Conservation (phyloP, 2,888 invertebrate genomes). For the Drosophila acutilabella region DNA sequence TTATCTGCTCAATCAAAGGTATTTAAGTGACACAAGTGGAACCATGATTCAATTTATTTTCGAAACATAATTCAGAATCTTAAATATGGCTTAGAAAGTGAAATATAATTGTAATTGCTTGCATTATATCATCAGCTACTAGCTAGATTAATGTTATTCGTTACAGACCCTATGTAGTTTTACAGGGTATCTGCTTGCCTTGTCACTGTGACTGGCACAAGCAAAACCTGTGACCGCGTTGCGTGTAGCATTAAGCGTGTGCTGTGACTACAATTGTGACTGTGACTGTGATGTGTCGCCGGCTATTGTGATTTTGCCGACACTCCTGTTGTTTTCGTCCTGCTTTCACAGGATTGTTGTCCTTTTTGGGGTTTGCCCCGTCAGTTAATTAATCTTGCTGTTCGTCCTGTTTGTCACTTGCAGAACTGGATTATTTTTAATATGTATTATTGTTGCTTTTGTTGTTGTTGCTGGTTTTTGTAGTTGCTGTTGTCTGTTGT, state of each 20-base stretch:
- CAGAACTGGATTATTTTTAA: slow-evolving; percentile 56
- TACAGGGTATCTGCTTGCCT: slow-evolving; percentile 33
- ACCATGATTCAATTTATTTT: too few species aligned
- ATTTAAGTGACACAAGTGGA: too few species aligned
- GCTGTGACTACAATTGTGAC: not conserved
- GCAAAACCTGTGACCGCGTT: not conserved
- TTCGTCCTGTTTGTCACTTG: slow-evolving; percentile 59
- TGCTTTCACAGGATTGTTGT: slow-evolving; percentile 3
- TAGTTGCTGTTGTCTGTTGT: slow-evolving; percentile 11
- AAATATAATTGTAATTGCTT: too few species aligned
- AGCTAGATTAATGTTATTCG: too few species aligned
- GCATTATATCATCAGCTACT: too few species aligned
- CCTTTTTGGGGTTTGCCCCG: slow-evolving; percentile 44
- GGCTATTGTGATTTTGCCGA: slow-evolving; percentile 47
- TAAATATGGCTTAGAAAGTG: not conserved
- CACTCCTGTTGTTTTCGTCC: slow-evolving; percentile 15
- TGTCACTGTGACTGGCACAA: slow-evolving; percentile 13
- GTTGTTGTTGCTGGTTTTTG: slow-evolving; percentile 1
- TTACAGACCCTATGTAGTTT: not conserved
- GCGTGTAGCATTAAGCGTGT: not conserved
- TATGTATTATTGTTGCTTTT: slow-evolving; percentile 12
- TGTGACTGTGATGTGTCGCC: slow-evolving; percentile 24
- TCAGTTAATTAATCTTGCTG: slow-evolving; percentile 71
- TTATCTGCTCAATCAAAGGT: too few species aligned
- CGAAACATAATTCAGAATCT: too few species aligned